Conservation (phyloP, 1,140 invertebrate species). For the Drosophila willistoni region DNA sequence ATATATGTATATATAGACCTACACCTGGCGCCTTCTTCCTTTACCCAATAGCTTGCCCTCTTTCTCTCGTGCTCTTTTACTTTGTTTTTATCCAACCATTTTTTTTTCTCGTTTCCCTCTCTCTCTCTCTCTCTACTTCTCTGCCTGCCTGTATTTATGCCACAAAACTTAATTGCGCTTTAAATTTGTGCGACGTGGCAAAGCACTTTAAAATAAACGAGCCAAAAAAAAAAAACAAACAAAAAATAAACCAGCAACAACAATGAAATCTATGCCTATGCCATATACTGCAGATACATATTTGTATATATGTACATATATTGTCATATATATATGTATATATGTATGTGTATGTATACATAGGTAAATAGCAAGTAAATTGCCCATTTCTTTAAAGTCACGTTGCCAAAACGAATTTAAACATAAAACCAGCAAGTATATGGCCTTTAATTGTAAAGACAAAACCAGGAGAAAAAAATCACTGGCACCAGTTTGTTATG, state of each 20-base stretch:
- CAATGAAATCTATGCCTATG: slow-evolving; percentile 33
- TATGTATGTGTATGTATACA: not conserved
- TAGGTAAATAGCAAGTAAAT: too few relatives aligned
- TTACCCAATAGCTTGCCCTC: not conserved
- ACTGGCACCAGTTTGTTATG: not conserved
- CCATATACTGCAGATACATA: not conserved
- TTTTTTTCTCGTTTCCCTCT: not conserved
- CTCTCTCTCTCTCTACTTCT: not conserved
- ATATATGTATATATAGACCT: not conserved
- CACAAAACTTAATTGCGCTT: slow-evolving; percentile 62
- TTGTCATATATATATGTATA: not conserved
- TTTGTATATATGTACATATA: not conserved
- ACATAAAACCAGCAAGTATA: too few relatives aligned
- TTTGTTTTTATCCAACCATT: not conserved
- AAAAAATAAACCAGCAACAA: slow-evolving; percentile 39
- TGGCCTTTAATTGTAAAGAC: too few relatives aligned
- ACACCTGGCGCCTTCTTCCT: slow-evolving; percentile 28
- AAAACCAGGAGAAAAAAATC: too few relatives aligned
- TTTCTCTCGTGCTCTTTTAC: not conserved
- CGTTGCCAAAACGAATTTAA: too few relatives aligned
- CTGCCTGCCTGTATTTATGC: slow-evolving; percentile 46
- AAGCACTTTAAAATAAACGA: slow-evolving; percentile 48
- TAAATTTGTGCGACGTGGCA: slow-evolving; percentile 43
- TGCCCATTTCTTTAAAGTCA: too few relatives aligned
- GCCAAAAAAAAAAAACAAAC: slow-evolving; percentile 37